Base-by-base conservation (phyloP, 1,140 invertebrate genomes). In the Pachyrhynchus sulphureomaculatus region DNA sequence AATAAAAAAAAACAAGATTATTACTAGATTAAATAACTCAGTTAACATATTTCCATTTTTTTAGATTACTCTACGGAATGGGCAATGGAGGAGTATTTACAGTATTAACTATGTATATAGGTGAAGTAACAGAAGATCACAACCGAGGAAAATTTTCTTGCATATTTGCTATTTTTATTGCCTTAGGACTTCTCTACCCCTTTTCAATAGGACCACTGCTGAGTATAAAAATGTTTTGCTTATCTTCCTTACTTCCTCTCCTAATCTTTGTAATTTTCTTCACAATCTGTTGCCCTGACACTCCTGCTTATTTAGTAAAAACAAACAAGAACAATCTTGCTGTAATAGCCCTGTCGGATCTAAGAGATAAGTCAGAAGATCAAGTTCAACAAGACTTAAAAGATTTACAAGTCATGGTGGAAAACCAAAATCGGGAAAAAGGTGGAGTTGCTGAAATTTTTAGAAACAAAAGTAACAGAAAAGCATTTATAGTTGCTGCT, bases 401-500 rank as follows among this genome's bases (percentile, higher is more conserved):
- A 4, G 36, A 63, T 5, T 44, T 69, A 3, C 24, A 54, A 32
- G 15, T 18, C 9, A 49, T 52, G 8, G 47, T 49, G 17, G 45
- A 65, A 8, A 54, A 13, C 33, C n/a, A 52, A 1, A 80, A 78
- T 66, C 76, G 70, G 33, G 41, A 55, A 15, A 56, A 65, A 39
- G 55, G 55, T 5, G 42, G 53, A 4, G 12, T 65, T 8, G 41
- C 24, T 24, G 51, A 54, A 32, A 44, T 69, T 4, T 58, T 69
- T 29, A 61, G 29, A 41, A 23, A 37, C 4, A 75, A 74, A 32
- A 74, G 78, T 2, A 83, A 85, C 66, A 75, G 81, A 12, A 91
- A 86, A 74, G 88, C 86, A 6, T 72, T 93, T 8, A 54, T 86
- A 4, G 89, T 95, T 26, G 86, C 83, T 36, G 82, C 90, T 61